A percentile compares a stretch with the other conserved stretches of the same genome.
Evolutionary conservation across 2,113 vertebrate species (phyloP).

Genomic region (Sander vitreus): DNA sequence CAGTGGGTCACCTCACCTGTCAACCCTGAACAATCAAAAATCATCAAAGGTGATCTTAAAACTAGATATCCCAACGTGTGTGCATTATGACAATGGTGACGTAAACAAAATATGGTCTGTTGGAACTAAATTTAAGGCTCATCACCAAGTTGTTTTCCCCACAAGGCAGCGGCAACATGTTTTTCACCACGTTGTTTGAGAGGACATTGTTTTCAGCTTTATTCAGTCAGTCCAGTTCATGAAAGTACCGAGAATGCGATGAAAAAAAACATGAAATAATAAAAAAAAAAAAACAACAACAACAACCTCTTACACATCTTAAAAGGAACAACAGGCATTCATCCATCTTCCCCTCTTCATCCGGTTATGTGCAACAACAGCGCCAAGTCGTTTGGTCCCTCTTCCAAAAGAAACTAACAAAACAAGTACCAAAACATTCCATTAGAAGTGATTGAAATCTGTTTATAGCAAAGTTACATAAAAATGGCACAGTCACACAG

Average conservation of each 20-base stretch:
- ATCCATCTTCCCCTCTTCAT: slow-evolving; percentile 49
- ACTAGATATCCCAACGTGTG: slow-evolving; percentile 37
- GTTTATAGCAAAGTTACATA: slow-evolving; percentile 73
- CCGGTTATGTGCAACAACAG: slow-evolving; percentile 69
- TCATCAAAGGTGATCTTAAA: slow-evolving; percentile 36
- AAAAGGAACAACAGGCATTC: slow-evolving; percentile 58
- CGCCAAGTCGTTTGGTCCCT: slow-evolving; percentile 79
- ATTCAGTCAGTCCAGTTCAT: slow-evolving; percentile 67
- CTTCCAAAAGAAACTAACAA: slow-evolving; percentile 59
- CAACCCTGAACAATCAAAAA: slow-evolving; percentile 31
- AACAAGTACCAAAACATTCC: slow-evolving; percentile 73
- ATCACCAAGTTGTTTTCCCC: slow-evolving; percentile 29
- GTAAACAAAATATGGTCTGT: slow-evolving; percentile 40
- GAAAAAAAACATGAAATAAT: slow-evolving; percentile 24
- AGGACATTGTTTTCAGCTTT: slow-evolving; percentile 62
- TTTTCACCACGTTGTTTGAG: slow-evolving; percentile 32
- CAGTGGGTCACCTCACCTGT: slow-evolving; percentile 18
- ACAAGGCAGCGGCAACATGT: slow-evolving; percentile 58
- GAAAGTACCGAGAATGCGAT: slow-evolving; percentile 50
- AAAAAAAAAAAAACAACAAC: no score
- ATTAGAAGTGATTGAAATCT: slow-evolving; percentile 63
- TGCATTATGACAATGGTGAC: slow-evolving; percentile 51
- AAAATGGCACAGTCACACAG: slow-evolving; percentile 82
- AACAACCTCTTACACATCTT: slow-evolving; percentile 44
- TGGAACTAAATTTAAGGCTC: slow-evolving; percentile 67